phyloP scores from a whole-genome alignment of 2,113 vertebrate species.

The Steatornis caripensis region DNA sequence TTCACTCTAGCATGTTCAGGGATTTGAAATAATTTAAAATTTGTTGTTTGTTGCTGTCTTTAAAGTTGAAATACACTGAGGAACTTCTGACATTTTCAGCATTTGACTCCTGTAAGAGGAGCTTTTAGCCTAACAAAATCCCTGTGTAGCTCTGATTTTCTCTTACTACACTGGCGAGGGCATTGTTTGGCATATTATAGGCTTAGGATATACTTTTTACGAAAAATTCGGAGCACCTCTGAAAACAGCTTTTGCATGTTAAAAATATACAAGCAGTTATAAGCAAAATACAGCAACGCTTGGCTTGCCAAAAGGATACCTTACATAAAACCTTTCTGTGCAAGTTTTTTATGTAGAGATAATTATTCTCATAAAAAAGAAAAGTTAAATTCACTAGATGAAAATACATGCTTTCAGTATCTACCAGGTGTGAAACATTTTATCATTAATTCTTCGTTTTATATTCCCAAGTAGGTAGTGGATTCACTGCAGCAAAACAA shows the following conservation, averaged over 20 bases:
- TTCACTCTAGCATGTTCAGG: neutral
- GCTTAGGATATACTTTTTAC: neutral
- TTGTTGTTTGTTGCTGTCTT: constrained; percentile 2
- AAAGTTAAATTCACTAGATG: neutral
- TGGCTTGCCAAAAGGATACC: neutral
- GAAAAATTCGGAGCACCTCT: neutral
- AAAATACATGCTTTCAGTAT: neutral
- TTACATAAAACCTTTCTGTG: neutral
- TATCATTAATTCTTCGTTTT: neutral
- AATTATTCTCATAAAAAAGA: neutral
- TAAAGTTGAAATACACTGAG: neutral
- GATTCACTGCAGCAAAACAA: neutral
- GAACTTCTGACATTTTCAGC: constrained; percentile 39
- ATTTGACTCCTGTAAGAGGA: constrained; percentile 40
- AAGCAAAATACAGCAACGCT: neutral
- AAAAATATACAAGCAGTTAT: neutral
- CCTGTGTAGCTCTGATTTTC: constrained; percentile 17
- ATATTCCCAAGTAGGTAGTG: neutral
- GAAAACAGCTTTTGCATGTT: neutral
- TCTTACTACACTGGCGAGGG: neutral
- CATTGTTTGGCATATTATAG: constrained; percentile 13
- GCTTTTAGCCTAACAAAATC: constrained; percentile 23
- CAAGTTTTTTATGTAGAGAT: neutral
- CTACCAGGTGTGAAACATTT: neutral
- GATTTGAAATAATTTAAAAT: neutral